Percentiles rank a stretch among this genome's conserved stretches.
These are phyloP conservation scores for Lepidocyrtinus sp. DNA, from an alignment of 2,888 invertebrate genomes.

Conservation along the genomic window DNA sequence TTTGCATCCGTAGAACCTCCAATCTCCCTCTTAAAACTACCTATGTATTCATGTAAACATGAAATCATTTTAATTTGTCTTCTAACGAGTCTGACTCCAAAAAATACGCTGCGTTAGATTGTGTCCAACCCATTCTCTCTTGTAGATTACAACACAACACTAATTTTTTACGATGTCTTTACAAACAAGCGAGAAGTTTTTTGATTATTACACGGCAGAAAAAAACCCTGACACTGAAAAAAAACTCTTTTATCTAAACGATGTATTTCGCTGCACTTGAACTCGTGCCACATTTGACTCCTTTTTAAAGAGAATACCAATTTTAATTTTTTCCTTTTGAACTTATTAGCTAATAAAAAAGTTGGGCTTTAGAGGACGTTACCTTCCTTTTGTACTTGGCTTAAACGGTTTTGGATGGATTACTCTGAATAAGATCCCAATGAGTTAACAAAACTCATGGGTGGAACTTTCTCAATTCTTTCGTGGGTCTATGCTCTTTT, in stretches of 20 bases:
- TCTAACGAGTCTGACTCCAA: no score
- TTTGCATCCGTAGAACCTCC: no score
- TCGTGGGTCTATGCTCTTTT: slow-evolving; percentile 21
- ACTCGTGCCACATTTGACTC: slow-evolving; percentile 58
- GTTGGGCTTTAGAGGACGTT: slow-evolving; percentile 20
- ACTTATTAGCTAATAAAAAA: slow-evolving; percentile 43
- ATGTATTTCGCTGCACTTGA: background rate
- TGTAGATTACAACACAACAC: background rate
- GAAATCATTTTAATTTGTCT: no score
- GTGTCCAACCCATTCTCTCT: background rate
- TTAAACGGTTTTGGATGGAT: slow-evolving; percentile 37
- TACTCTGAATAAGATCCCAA: slow-evolving; percentile 42
- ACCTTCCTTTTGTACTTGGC: slow-evolving; percentile 4
- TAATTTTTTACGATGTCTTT: background rate
- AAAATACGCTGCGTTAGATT: background rate
- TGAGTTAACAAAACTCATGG: slow-evolving; percentile 56
- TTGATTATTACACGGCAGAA: background rate
- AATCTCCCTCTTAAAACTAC: no score
- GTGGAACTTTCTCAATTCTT: slow-evolving; percentile 32
- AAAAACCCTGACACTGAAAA: background rate
- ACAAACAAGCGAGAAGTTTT: background rate
- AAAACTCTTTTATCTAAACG: slow-evolving; percentile 18
- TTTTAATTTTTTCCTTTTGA: slow-evolving; percentile 10
- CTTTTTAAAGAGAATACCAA: slow-evolving; percentile 23
- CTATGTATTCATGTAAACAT: no score